A percentile compares a stretch with the other conserved stretches of the same genome.
Evolutionary conservation across 2,888 invertebrate species (phyloP).

Genomic region (Platypus cylindrus): DNA sequence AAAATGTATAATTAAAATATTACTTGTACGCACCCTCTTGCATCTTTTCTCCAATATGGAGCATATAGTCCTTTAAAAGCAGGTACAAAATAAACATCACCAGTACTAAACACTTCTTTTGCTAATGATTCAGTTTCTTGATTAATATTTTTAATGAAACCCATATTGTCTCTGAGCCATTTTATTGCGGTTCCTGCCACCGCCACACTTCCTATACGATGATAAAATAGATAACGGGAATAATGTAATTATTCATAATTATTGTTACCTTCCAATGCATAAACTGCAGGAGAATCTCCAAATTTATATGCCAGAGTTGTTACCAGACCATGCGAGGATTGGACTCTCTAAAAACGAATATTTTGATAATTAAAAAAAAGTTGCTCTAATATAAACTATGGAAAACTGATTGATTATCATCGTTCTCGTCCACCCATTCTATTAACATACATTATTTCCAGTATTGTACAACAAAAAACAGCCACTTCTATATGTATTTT

Average conservation of each 20-base stretch:
- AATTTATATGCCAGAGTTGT: conserved; percentile 95
- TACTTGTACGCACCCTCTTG: conserved; percentile 58
- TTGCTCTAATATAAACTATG: too few relatives aligned
- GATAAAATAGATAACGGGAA: neutral
- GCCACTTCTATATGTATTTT: conserved; percentile 96
- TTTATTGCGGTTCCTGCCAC: conserved; percentile 85
- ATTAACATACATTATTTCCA: conserved; percentile 49
- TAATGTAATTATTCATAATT: conserved; percentile 1
- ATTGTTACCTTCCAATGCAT: conserved; percentile 77
- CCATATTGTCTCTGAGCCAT: conserved; percentile 87
- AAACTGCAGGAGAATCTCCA: conserved; percentile 70
- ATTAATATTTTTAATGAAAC: conserved; percentile 62
- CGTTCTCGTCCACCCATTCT: too few relatives aligned
- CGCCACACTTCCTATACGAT: conserved; percentile 59
- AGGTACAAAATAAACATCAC: conserved; percentile 96
- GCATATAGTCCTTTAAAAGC: conserved; percentile 95
- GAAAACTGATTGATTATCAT: too few relatives aligned
- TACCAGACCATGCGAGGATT: conserved; percentile 80
- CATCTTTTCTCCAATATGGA: conserved; percentile 96
- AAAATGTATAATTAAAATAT: neutral
- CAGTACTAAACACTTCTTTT: conserved; percentile 64
- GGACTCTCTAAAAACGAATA: conserved; percentile 48
- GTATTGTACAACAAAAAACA: conserved; percentile 96
- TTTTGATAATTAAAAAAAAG: neutral
- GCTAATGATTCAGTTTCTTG: conserved; percentile 49